A percentile compares a stretch with the other conserved stretches of the same genome.
These are phyloP conservation scores for Tenodera sinensis DNA, from an alignment of 2,888 invertebrate species.

Conservation along the genomic window DNA sequence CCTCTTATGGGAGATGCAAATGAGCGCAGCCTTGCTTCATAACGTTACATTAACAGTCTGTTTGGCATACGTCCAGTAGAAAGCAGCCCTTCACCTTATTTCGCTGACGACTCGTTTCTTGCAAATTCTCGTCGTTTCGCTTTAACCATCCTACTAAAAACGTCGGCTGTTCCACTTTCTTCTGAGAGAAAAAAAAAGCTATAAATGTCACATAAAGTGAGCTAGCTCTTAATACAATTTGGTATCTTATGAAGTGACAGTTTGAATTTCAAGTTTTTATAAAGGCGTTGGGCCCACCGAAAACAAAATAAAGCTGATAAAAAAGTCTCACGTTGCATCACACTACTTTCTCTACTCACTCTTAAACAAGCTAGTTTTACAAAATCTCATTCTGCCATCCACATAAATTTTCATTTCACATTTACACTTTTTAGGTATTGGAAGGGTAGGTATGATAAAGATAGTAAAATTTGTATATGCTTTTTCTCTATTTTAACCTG, in stretches of 20 bases:
- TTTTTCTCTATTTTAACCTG: no score
- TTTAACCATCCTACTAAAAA: neutral
- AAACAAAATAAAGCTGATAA: no score
- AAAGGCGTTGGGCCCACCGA: no score
- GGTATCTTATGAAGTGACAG: neutral
- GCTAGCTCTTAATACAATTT: neutral
- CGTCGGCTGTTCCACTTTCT: neutral
- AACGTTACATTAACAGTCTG: neutral
- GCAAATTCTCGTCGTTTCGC: neutral
- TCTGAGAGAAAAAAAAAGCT: neutral
- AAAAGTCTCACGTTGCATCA: no score
- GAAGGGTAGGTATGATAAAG: no score
- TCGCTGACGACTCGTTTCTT: neutral
- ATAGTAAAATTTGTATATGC: no score
- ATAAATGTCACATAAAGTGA: neutral
- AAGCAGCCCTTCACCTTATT: neutral
- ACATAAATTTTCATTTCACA: no score
- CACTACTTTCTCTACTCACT: no score
- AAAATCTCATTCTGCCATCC: no score
- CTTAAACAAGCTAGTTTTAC: no score
- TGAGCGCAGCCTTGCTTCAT: neutral
- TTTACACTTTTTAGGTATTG: no score
- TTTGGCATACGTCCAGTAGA: neutral
- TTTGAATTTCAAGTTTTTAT: neutral
- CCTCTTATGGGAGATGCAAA: neutral